A percentile compares a stretch with the other conserved stretches of the same genome.
Evolutionary conservation across 2,113 vertebrate species (phyloP).

Genomic region (Percopsis transmontana): DNA sequence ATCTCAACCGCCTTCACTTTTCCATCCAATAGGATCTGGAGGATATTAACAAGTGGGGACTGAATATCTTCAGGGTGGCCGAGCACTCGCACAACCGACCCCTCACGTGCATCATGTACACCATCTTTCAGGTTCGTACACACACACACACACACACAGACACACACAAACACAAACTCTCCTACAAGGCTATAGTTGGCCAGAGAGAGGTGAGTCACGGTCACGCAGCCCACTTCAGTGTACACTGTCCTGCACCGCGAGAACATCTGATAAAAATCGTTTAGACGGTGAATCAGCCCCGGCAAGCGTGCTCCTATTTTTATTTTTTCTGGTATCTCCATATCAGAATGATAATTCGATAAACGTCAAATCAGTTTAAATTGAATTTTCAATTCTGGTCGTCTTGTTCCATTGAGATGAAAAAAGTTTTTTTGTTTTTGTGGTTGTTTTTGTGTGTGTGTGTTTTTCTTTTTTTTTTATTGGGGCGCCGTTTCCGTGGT

Average conservation of each 20-base stretch:
- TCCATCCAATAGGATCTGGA: slow-evolving; percentile 86
- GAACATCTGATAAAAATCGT: slow-evolving; percentile 39
- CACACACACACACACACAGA: background rate
- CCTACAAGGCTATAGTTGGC: background rate
- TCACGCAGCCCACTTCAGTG: background rate
- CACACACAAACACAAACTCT: background rate
- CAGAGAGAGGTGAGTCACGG: background rate
- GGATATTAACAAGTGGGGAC: slow-evolving; percentile 95
- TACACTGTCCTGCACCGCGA: background rate
- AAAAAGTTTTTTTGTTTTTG: no score
- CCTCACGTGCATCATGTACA: slow-evolving; percentile 95
- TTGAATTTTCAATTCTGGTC: no score
- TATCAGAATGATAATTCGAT: slow-evolving; percentile 8
- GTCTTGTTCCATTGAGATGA: no score
- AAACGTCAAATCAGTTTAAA: no score
- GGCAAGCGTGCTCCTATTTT: slow-evolving; percentile 12
- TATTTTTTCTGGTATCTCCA: background rate
- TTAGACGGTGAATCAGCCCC: slow-evolving; percentile 35
- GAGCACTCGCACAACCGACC: slow-evolving; percentile 92
- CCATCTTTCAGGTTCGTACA: slow-evolving; percentile 92
- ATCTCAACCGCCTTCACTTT: background rate
- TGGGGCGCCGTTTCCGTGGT: background rate
- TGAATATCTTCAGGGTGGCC: slow-evolving; percentile 95
- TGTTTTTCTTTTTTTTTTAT: background rate
- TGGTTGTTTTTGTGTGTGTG: background rate